Base-by-base conservation (phyloP, 2,113 vertebrate species). In the Caranx ignobilis region DNA sequence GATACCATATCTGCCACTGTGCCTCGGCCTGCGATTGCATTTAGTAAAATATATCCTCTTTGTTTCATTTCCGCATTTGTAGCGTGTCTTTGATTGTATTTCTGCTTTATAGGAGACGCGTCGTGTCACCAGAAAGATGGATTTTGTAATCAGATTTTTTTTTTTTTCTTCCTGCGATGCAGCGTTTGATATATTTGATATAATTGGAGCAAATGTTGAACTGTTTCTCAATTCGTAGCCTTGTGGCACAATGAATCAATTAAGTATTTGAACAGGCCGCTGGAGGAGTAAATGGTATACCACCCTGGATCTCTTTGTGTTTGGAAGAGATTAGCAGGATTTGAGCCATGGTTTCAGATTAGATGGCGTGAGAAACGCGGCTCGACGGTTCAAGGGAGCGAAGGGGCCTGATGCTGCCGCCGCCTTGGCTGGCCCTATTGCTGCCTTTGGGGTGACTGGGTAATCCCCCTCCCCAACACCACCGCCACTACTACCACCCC, bases 301-400 rank as follows among this genome's bases (percentile, higher is more conserved):
- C 75, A 66, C 84, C 71, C 77, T 50, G 66, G 79, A 89, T 91
- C 79, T 83, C 54, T 86, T 89, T 92, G 87, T 84, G 52, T 90
- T 87, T 86, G 65, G 57, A 83, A 75, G 71, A 92, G 89, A 94
- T 94, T 92, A 93, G 76, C 82, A 90, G 87, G 84, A 92, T 90
- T 90, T 89, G 62, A 91, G 70, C 71, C 71, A 11, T 68, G 85
- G 85, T 88, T 88, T 93, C 84, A 91, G 88, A 91, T 93, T 91
- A 93, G 92, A 90, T 88, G 88, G 87, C 91, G 87, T 95, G 92
- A 94, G 92, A 94, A 95, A 92, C 82, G 85, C 45, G 71, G 79
- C 70, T 89, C 32, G 69, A 62, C 80, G 86, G 79, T 88, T 93
- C 74, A 75, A 89, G 80, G 83, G 75, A 81, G 69, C 8, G 31